Base-by-base conservation (phyloP, 2,888 invertebrate genomes). In the Venusia cambrica region DNA sequence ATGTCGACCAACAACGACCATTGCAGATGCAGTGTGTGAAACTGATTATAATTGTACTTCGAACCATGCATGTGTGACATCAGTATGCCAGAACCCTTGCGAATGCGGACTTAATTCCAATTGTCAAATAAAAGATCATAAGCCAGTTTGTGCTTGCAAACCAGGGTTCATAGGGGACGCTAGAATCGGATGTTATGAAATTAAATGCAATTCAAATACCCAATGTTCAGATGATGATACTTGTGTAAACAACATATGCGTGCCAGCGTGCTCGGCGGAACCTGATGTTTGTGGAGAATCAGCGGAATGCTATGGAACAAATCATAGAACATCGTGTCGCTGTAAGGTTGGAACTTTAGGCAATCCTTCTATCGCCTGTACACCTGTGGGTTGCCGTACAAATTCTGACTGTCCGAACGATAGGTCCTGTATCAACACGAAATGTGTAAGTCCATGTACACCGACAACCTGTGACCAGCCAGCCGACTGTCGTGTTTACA, bases 101-200 rank as follows among this genome's bases (percentile, higher is more conserved):
- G 92, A 92, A 45, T 96, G 96, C 64, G 97, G 96, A 18, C 89
- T 92, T 0, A 93, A 95, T 62, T 93, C 97, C 1, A 92, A 94
- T 50, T 97, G 97, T 65, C 90, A 92, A 59, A 93, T 96, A 44
- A 91, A 91, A 71, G 91, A 94, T 60, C 97, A 97, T 62, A 94
- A 94, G 68, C 95, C 96, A 0, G 92, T 95, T 0, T 97, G 97
- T 61, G 93, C 94, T 0, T 97, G 97, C 69, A 89, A 90, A 41
- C 90, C 91, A 57, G 96, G 95, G 22, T 97, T 90, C 54, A 92
- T 94, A 45, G 97, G 97, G 31, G 95, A 95, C 68, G 94, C 96
- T 12, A 92, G 94, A 58, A 90, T 93, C 4, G 93, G 93, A 55
- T 97, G 97, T 67, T 89, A 90, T 19, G 91, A 91, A 73, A 89